Evolutionary conservation across 2,113 vertebrate genomes (phyloP).

Genomic region (Pavo muticus): DNA sequence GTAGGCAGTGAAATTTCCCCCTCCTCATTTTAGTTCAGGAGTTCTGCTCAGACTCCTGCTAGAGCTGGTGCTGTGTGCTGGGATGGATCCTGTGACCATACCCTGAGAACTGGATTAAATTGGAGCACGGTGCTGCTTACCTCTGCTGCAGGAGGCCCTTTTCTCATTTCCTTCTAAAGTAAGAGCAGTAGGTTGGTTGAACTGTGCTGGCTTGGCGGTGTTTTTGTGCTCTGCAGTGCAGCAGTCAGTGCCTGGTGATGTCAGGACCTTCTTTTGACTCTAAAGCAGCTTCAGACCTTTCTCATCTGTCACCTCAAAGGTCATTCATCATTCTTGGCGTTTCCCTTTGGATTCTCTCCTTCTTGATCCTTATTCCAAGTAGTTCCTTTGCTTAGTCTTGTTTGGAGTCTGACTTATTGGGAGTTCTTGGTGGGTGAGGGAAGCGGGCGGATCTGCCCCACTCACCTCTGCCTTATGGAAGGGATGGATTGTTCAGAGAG

Average conservation of each 20-base stretch:
- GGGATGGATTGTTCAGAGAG: not conserved
- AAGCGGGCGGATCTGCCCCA: fast-evolving
- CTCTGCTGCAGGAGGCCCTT: not conserved
- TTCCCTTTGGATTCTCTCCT: not conserved
- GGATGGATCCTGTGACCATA: not conserved
- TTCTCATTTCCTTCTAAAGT: not conserved
- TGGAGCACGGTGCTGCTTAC: not conserved
- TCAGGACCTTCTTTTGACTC: not conserved
- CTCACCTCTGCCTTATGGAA: not conserved
- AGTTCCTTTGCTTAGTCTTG: not conserved
- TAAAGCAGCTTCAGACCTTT: not conserved
- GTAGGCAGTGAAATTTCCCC: not conserved
- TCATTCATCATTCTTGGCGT: not conserved
- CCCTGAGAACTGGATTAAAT: not conserved
- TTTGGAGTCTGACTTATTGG: not conserved
- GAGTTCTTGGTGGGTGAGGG: not conserved
- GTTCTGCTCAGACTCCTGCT: not conserved
- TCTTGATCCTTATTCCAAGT: not conserved
- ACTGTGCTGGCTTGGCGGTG: not conserved
- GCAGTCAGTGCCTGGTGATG: not conserved
- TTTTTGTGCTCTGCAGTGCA: not conserved
- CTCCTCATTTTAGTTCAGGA: not conserved
- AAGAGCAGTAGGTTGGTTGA: not conserved
- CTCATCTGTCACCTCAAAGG: not conserved
- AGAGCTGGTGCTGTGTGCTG: not conserved